Conservation (phyloP, 2,113 vertebrate species). For the Microcebus griseorufus region DNA sequence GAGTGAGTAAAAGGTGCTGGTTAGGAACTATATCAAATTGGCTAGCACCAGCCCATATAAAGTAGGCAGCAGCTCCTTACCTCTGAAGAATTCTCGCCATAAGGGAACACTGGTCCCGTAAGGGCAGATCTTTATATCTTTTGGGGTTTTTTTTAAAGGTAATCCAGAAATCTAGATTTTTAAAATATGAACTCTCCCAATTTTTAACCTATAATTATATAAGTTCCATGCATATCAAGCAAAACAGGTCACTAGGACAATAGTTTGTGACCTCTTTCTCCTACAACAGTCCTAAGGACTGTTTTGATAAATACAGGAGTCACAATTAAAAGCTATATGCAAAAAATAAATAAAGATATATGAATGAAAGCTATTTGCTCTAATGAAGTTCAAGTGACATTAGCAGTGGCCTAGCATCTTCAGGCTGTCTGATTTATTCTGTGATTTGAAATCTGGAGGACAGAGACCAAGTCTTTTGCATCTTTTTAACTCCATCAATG, state of each 20-base stretch:
- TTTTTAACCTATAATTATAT: constrained; percentile 3
- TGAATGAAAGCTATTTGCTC: neutral
- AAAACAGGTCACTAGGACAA: constrained; percentile 15
- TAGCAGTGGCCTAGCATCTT: neutral
- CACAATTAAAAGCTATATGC: constrained; percentile 7
- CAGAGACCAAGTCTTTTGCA: neutral
- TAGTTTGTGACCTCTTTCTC: neutral
- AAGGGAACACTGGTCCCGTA: neutral
- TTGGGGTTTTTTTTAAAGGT: neutral
- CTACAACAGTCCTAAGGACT: neutral
- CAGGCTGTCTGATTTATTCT: neutral
- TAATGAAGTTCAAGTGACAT: neutral
- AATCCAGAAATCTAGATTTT: neutral
- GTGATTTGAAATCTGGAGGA: neutral
- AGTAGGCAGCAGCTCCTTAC: neutral
- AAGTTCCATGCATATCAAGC: neutral
- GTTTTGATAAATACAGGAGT: neutral
- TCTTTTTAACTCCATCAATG: neutral
- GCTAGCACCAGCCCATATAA: neutral
- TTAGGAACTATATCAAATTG: constrained; percentile 9
- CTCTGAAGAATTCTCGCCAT: neutral
- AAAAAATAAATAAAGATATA: no score
- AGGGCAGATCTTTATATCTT: neutral
- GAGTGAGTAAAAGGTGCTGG: neutral
- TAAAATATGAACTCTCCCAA: neutral